Base-by-base conservation (phyloP, 2,888 invertebrate species). In the Melanophora roralis region DNA sequence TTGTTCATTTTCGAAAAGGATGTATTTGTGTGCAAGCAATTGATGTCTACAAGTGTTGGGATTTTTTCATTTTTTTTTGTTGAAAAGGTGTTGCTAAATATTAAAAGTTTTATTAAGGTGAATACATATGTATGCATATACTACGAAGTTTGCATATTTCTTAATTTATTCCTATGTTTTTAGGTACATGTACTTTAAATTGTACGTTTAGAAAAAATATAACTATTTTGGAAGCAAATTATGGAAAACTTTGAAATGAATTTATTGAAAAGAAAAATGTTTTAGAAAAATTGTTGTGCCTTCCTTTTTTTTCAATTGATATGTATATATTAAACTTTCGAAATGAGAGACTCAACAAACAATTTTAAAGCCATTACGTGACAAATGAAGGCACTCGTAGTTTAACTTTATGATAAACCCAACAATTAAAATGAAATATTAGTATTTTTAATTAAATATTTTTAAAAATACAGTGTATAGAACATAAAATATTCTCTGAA, bases 231-330 rank as follows among this genome's bases (percentile, higher is more conserved):
- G 19, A 14, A 8, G 21, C 34, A 53, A 53, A 32, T 55, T 36
- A 27, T 55, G 32, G 19, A 32, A 57, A 57, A 57, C n/a, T 57
- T 57, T 57, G 36, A 57, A 57, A 38, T 57, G 38, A 57, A 57
- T 57, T 57, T 57, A 38, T 4, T 38, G 38, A 6, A 57, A 57
- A 19, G 27, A 5, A 51, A 32, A 32, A 32, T 53, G 12, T 38
- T 16, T 57, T 38, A 21, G 21, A 19, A 57, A 38, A 23, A 38
- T 57, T 38, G 19, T 19, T 34, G 21, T 19, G 16, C 34, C n/a
- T n/a, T n/a, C n/a, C n/a, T n/a, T n/a, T 55, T 57, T 36, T 27
- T 57, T 36, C 8, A 21, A 21, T 4, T 21, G 19, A 36, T 38
- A 11, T 45, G n/a, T n/a, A n/a, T n/a, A 8, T 43, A 43, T 43